Percentiles rank a stretch among this genome's conserved stretches.
Evolutionary conservation across 2,888 invertebrate genomes (phyloP).

Genomic region (Latrodectus elegans): DNA sequence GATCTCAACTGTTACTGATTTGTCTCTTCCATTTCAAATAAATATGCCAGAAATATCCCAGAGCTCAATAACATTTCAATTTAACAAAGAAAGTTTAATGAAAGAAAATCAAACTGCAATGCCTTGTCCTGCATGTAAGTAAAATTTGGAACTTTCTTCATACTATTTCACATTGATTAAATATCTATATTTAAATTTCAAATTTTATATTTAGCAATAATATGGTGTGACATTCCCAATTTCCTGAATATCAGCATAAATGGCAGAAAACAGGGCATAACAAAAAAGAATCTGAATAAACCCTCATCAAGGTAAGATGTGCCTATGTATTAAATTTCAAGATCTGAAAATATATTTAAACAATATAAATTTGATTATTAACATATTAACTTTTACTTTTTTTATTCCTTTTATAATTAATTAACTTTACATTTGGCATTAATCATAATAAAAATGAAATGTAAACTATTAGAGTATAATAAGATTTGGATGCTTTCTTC

Average conservation of each 20-base stretch:
- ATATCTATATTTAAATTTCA: not conserved
- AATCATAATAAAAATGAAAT: no score
- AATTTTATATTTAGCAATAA: conserved; percentile 79
- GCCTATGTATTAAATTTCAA: not conserved
- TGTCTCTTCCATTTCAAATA: conserved; percentile 72
- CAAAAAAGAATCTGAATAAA: conserved; percentile 80
- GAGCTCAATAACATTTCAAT: conserved; percentile 71
- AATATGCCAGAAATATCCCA: conserved; percentile 72
- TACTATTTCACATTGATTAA: conserved; percentile 1
- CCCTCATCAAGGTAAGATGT: conserved; percentile 74
- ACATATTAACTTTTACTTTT: not conserved
- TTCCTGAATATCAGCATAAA: conserved; percentile 81
- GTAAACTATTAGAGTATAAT: no score
- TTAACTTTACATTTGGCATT: no score
- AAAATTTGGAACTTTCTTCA: not conserved
- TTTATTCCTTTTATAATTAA: not conserved
- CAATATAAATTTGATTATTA: not conserved
- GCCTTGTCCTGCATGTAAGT: conserved; percentile 61
- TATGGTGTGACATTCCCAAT: conserved; percentile 78
- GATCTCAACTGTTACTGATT: conserved; percentile 70
- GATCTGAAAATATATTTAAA: not conserved
- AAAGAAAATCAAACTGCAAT: conserved; percentile 70
- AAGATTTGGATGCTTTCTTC: no score
- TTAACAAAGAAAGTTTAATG: conserved; percentile 72
- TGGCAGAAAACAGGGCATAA: conserved; percentile 86